These are phyloP conservation scores for Fundulus diaphanus DNA, from an alignment of 2,797 vertebrate species.

Conservation along the genomic window DNA sequence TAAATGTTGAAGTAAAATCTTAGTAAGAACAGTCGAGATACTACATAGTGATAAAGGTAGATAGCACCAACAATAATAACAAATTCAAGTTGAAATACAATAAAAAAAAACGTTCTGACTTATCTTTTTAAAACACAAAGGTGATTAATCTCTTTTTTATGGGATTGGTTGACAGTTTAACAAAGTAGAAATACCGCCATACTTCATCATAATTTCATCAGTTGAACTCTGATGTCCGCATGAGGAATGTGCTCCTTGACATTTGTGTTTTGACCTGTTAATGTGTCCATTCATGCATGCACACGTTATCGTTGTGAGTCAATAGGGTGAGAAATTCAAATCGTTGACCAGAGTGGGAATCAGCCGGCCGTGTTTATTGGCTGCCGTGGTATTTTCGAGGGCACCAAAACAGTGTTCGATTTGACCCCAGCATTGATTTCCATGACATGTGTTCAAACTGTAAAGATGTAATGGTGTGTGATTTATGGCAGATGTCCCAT, in stretches of 20 bases:
- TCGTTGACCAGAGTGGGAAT: constrained; percentile 66
- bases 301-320: constrained; percentile 45
- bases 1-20: not conserved
- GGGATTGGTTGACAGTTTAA: constrained; percentile 2
- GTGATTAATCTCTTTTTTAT: not conserved
- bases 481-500: constrained; percentile 77
- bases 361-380: constrained; percentile 72
- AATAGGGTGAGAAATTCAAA: constrained; percentile 53
- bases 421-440: constrained; percentile 80
- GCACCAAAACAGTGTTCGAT: constrained; percentile 63
- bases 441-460: constrained; percentile 74
- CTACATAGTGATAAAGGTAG: not conserved
- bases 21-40: not conserved
- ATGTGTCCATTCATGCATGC: constrained; percentile 13
- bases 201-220: constrained; percentile 27
- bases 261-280: constrained; percentile 39
- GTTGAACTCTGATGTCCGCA: constrained; percentile 36
- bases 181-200: constrained; percentile 1
- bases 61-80: not conserved
- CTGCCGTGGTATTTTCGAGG: constrained; percentile 68
- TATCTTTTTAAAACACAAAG: too few species aligned
- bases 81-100: too few species aligned
- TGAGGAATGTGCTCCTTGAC: constrained; percentile 31
- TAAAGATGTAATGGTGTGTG: constrained; percentile 72
- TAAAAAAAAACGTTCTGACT: too few species aligned